Percentiles rank a stretch among this genome's conserved stretches.
Evolutionary conservation across 2,113 vertebrate genomes (phyloP).

Genomic region (Ciconia maguari): DNA sequence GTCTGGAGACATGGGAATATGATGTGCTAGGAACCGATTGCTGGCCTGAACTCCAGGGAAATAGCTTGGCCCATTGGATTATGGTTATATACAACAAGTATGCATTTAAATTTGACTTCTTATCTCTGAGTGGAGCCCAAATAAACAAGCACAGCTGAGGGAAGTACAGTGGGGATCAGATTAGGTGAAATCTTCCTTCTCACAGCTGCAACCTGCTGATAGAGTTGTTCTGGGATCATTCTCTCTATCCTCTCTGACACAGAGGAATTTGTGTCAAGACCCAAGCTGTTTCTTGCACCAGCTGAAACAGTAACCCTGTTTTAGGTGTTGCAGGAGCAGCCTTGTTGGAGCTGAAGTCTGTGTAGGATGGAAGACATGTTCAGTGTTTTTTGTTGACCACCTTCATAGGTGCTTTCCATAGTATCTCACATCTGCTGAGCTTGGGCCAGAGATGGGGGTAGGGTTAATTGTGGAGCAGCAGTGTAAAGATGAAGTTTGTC

Average conservation of each 20-base stretch:
- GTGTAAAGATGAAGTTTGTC: background rate
- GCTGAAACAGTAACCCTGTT: background rate
- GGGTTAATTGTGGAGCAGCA: background rate
- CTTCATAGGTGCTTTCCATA: background rate
- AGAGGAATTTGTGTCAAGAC: background rate
- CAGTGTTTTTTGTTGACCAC: background rate
- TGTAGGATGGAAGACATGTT: fast-evolving
- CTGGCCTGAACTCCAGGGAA: background rate
- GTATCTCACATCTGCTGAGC: background rate
- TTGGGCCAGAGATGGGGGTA: background rate
- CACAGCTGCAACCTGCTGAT: background rate
- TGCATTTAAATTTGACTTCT: background rate
- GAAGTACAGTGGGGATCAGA: background rate
- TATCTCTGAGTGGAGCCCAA: background rate
- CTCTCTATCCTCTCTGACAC: background rate
- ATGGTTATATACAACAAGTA: background rate
- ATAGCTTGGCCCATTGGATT: background rate
- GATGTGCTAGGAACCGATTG: background rate
- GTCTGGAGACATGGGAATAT: background rate
- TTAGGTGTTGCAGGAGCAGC: background rate
- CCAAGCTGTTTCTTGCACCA: background rate
- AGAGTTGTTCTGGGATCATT: background rate
- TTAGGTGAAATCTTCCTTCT: background rate
- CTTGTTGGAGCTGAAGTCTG: background rate
- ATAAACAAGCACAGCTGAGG: background rate